phyloP scores from a whole-genome alignment of 2,113 vertebrate species.

The Melanocharis versteri region DNA sequence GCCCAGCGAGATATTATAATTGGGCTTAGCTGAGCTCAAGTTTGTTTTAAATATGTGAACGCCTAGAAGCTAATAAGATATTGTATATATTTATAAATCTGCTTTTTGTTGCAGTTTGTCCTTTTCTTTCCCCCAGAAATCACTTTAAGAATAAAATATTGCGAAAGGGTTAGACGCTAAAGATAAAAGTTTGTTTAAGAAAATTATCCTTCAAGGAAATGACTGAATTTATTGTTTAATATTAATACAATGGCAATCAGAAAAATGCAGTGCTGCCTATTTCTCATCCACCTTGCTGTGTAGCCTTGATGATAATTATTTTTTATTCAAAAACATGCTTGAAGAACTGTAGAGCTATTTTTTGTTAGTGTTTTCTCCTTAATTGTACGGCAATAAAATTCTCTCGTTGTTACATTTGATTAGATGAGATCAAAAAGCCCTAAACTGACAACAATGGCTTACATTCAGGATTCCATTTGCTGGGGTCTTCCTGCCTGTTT shows the following conservation, averaged over 20 bases:
- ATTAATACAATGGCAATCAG: slow-evolving; percentile 60
- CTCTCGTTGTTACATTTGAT: neutral
- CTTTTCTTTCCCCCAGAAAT: neutral
- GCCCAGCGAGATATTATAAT: slow-evolving; percentile 67
- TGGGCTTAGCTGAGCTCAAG: slow-evolving; percentile 54
- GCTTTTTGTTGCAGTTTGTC: slow-evolving; percentile 45
- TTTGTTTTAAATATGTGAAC: slow-evolving; percentile 56
- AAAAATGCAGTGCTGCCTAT: neutral
- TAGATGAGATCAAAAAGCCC: slow-evolving; percentile 19
- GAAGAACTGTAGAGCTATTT: slow-evolving; percentile 20
- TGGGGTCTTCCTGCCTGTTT: neutral
- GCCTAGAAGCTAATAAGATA: slow-evolving; percentile 63
- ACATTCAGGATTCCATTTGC: neutral
- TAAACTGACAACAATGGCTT: neutral
- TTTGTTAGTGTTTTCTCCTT: slow-evolving; percentile 9
- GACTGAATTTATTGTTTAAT: slow-evolving; percentile 57
- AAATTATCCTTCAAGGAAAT: slow-evolving; percentile 48
- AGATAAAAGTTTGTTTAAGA: slow-evolving; percentile 61
- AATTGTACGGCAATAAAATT: slow-evolving; percentile 10
- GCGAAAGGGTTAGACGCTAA: neutral
- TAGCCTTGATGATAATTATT: slow-evolving; percentile 48
- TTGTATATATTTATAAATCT: slow-evolving; percentile 55
- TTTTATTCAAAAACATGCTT: slow-evolving; percentile 47
- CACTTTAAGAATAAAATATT: slow-evolving; percentile 34
- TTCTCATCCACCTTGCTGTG: slow-evolving; percentile 41